These are phyloP conservation scores for Oreocharis arfaki DNA, from an alignment of 2,113 vertebrate genomes.

Conservation along the genomic window DNA sequence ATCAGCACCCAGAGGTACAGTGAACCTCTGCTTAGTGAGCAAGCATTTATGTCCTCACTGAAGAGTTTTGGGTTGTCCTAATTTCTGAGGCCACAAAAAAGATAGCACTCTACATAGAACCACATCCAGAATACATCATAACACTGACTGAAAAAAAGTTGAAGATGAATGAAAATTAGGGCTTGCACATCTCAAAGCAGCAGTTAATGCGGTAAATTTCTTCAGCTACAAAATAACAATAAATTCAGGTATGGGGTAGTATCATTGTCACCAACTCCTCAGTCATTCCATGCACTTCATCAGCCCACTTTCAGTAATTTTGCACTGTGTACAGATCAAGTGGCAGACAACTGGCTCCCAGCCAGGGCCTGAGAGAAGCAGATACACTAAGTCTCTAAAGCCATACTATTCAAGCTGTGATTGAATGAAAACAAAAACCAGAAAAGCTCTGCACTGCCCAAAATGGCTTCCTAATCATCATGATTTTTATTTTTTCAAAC, in stretches of 20 bases:
- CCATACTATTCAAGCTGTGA: conserved; percentile 21
- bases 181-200: not conserved
- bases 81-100: not conserved
- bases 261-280: not conserved
- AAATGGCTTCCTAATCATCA: not conserved
- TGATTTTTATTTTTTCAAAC: not conserved
- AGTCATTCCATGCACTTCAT: not conserved
- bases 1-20: not conserved
- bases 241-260: not conserved
- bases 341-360: not conserved
- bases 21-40: not conserved
- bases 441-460: not conserved
- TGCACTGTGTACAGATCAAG: not conserved
- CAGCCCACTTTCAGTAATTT: not conserved
- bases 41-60: not conserved
- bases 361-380: conserved; percentile 35
- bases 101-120: not conserved
- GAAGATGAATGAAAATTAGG: not conserved
- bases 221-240: not conserved
- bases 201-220: not conserved
- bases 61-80: not conserved
- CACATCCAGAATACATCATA: not conserved
- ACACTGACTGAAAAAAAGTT: not conserved
- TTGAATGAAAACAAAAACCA: conserved; percentile 19
- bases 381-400: conserved; percentile 44